phyloP scores from a whole-genome alignment of 2,888 invertebrate species.

The Drepana falcataria region DNA sequence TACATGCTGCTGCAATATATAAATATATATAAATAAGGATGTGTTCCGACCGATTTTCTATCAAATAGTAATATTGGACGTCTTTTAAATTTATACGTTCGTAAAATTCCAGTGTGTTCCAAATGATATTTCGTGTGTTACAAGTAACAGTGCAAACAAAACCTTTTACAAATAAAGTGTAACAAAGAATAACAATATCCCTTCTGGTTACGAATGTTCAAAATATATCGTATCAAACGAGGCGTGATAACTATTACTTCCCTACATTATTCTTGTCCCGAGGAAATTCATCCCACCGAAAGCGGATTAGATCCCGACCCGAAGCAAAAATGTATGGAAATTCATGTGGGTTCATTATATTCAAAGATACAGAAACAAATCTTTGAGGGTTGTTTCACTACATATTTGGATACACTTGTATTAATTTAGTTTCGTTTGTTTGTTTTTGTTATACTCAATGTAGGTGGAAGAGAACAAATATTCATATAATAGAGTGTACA shows the following conservation, averaged over 20 bases:
- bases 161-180: background rate
- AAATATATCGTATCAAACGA: background rate
- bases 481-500: too few relatives aligned
- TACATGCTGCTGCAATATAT: too few relatives aligned
- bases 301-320: slow-evolving; percentile 12
- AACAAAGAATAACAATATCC: background rate
- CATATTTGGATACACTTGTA: background rate
- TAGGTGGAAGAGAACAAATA: background rate
- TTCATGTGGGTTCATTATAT: slow-evolving; percentile 11
- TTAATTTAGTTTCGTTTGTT: background rate
- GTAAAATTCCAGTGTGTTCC: too few relatives aligned
- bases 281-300: slow-evolving; percentile 9
- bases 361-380: slow-evolving; percentile 7
- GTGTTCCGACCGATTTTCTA: too few relatives aligned
- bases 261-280: slow-evolving; percentile 9
- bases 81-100: too few relatives aligned
- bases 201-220: background rate
- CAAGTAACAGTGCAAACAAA: background rate
- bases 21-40: too few relatives aligned
- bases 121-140: too few relatives aligned
- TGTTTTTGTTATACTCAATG: background rate
- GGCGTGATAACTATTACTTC: slow-evolving; percentile 1
- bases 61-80: too few relatives aligned
- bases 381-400: slow-evolving; percentile 4
- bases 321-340: slow-evolving; percentile 15